phyloP scores from a whole-genome alignment of 2,888 invertebrate genomes.

The Chelonus formosanus region DNA sequence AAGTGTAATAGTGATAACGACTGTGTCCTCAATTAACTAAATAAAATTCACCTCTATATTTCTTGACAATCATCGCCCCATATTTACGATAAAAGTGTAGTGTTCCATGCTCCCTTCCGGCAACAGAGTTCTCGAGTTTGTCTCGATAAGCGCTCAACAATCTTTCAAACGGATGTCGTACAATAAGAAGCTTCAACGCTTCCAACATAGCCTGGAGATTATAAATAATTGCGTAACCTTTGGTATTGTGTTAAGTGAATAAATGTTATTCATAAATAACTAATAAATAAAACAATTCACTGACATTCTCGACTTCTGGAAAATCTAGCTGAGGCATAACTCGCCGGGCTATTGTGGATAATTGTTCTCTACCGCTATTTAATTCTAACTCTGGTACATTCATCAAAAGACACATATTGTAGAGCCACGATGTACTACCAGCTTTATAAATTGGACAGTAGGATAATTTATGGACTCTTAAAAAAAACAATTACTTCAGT shows the following conservation, averaged over 20 bases:
- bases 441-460: conserved; percentile 68
- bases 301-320: conserved; percentile 60
- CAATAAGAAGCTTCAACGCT: conserved; percentile 68
- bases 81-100: conserved; percentile 67
- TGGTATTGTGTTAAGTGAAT: neutral
- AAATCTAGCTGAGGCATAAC: conserved; percentile 60
- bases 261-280: neutral
- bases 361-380: conserved; percentile 53
- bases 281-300: neutral
- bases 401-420: conserved; percentile 64
- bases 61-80: conserved; percentile 66
- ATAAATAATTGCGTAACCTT: conserved; percentile 1
- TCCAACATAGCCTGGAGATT: conserved; percentile 56
- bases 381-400: conserved; percentile 59
- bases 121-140: conserved; percentile 67
- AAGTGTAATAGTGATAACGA: too few relatives aligned
- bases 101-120: conserved; percentile 65
- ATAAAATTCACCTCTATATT: conserved; percentile 58
- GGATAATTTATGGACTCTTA: conserved; percentile 61
- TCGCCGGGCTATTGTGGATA: conserved; percentile 55
- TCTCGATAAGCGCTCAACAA: conserved; percentile 71
- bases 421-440: conserved; percentile 66
- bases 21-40: neutral
- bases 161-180: conserved; percentile 71
- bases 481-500: conserved; percentile 8